These are phyloP conservation scores for Hydrozoanthus gracilis DNA, from an alignment of 92 coral and sea anemone genomes.

Conservation along the genomic window DNA sequence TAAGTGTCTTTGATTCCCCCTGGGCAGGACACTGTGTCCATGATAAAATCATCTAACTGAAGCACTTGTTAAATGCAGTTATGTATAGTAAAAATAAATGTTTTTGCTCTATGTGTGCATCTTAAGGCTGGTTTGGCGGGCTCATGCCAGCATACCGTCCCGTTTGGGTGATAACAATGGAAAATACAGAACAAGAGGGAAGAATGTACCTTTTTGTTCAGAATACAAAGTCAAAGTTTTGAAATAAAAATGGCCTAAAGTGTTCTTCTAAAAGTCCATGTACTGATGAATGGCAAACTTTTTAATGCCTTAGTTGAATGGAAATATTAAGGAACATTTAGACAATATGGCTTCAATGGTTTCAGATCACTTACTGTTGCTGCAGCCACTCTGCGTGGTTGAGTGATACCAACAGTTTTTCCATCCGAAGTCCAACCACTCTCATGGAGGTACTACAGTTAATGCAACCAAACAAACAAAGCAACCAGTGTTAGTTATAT, in stretches of 20 bases:
- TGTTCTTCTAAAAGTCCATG: no score
- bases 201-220: not conserved
- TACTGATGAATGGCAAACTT: no score
- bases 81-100: no score
- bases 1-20: no score
- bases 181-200: not conserved
- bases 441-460: constrained; percentile 82
- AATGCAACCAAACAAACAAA: constrained; percentile 8
- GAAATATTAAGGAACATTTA: not conserved
- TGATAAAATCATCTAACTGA: no score
- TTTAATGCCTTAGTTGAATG: not conserved
- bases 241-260: no score
- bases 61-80: no score
- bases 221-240: no score
- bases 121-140: no score
- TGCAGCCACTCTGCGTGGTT: constrained; percentile 97
- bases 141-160: no score
- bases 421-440: constrained; percentile 92
- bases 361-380: constrained; percentile 71
- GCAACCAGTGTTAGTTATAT: not conserved
- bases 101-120: no score
- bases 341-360: not conserved
- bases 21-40: no score
- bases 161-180: not conserved
- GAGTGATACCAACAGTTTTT: constrained; percentile 88